Percentiles rank a stretch among this genome's conserved stretches.
phyloP scores from a whole-genome alignment of 2,888 invertebrate genomes.

The Neoascia interrupta region DNA sequence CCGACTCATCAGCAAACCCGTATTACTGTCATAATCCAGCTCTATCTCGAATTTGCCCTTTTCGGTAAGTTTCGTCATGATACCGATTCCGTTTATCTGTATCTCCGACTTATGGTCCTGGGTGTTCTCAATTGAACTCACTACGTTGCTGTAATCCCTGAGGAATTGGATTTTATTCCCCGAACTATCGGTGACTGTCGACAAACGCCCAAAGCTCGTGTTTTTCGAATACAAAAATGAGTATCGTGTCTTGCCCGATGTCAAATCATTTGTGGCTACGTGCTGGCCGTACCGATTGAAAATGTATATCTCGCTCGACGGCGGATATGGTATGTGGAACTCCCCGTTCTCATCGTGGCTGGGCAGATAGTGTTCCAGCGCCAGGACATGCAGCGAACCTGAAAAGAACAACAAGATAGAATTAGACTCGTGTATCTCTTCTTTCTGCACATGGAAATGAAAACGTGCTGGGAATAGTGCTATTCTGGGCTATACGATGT shows the following conservation, averaged over 20 bases:
- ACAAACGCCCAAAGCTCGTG: constrained; percentile 95
- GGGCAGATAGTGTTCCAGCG: constrained; percentile 92
- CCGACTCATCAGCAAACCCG: constrained; percentile 91
- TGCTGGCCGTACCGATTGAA: constrained; percentile 98
- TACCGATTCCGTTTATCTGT: constrained; percentile 95
- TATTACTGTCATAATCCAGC: constrained; percentile 93
- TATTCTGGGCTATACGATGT: neutral
- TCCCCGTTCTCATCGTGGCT: constrained; percentile 93
- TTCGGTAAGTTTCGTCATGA: constrained; percentile 92
- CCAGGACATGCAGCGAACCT: constrained; percentile 90
- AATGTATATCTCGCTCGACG: constrained; percentile 95
- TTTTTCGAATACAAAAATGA: constrained; percentile 98
- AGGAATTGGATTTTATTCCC: constrained; percentile 95
- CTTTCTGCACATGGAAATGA: neutral
- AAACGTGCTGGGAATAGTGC: constrained; percentile 62
- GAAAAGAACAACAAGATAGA: constrained; percentile 40
- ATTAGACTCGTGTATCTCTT: constrained; percentile 51
- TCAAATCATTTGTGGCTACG: constrained; percentile 94
- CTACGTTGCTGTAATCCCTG: constrained; percentile 94
- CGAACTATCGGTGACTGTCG: constrained; percentile 95
- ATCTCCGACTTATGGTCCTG: constrained; percentile 95
- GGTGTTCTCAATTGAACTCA: constrained; percentile 95
- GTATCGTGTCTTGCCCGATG: constrained; percentile 96
- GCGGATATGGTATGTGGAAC: constrained; percentile 95
- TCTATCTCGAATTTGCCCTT: constrained; percentile 94